Evolutionary conservation across 2,888 invertebrate species (phyloP).

Genomic region (Taenaris catops): DNA sequence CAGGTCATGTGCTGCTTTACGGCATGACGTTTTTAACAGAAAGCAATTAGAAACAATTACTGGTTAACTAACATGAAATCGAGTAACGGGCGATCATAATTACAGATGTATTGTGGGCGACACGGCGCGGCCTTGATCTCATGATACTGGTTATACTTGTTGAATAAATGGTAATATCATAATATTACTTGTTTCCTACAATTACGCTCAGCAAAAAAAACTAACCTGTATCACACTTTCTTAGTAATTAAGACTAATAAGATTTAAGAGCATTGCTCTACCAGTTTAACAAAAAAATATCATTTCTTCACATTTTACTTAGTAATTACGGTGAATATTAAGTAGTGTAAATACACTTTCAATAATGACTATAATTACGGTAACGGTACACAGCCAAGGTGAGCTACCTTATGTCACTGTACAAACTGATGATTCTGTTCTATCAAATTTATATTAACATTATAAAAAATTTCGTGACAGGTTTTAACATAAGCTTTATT

Average conservation of each 20-base stretch:
- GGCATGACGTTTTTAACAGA: constrained; percentile 34
- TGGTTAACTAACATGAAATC: constrained; percentile 53
- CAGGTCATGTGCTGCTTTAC: neutral
- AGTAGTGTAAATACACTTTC: too few species aligned
- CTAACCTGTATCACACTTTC: too few species aligned
- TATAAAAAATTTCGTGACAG: constrained; percentile 4
- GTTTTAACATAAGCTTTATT: constrained; percentile 11
- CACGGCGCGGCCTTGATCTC: constrained; percentile 46
- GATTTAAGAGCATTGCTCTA: too few species aligned
- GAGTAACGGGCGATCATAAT: constrained; percentile 35
- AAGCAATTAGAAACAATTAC: constrained; percentile 39
- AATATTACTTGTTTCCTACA: constrained; percentile 6
- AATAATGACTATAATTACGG: too few species aligned
- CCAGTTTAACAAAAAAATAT: too few species aligned
- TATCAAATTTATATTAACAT: constrained; percentile 2
- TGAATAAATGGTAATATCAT: constrained; percentile 17
- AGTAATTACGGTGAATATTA: too few species aligned
- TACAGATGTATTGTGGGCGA: constrained; percentile 38
- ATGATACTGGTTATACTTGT: constrained; percentile 23
- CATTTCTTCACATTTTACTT: too few species aligned
- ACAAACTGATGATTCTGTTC: constrained; percentile 1
- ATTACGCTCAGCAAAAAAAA: too few species aligned
- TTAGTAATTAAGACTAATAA: too few species aligned
- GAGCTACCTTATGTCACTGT: neutral
- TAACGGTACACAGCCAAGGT: neutral